Conservation (phyloP, 2,797 vertebrate species). For the Gastrophryne carolinensis region DNA sequence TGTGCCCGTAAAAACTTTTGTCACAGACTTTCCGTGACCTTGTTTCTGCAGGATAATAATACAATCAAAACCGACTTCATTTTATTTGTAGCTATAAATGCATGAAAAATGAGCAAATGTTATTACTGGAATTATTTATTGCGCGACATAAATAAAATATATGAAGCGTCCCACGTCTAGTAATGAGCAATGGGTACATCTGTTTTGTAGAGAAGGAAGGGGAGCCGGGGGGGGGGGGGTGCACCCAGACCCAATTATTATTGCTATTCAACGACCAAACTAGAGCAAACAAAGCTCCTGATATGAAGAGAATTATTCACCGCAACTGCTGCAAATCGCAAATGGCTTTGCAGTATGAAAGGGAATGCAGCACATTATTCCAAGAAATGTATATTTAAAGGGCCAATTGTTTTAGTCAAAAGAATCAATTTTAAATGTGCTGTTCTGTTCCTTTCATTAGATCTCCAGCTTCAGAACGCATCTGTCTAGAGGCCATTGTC, state of each 20-base stretch:
- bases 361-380: neutral
- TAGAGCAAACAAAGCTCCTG: too few relatives aligned
- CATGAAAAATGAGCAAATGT: slow-evolving; percentile 34
- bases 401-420: neutral
- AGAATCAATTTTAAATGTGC: neutral
- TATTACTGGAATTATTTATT: slow-evolving; percentile 43
- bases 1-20: neutral
- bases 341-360: neutral
- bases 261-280: too few relatives aligned
- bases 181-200: neutral
- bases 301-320: too few relatives aligned
- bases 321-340: neutral
- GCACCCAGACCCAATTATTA: too few relatives aligned
- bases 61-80: neutral
- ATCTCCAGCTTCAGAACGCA: too few relatives aligned
- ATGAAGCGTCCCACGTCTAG: neutral
- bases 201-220: slow-evolving; percentile 3
- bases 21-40: slow-evolving; percentile 12
- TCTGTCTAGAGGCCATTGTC: too few relatives aligned
- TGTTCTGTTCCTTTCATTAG: too few relatives aligned
- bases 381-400: neutral
- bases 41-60: neutral
- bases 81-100: slow-evolving; percentile 33
- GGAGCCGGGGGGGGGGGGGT: neutral
- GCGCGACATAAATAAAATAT: slow-evolving; percentile 32